Base-by-base conservation (phyloP, 1,140 invertebrate species). In the Plectrocnemia conspersa region DNA sequence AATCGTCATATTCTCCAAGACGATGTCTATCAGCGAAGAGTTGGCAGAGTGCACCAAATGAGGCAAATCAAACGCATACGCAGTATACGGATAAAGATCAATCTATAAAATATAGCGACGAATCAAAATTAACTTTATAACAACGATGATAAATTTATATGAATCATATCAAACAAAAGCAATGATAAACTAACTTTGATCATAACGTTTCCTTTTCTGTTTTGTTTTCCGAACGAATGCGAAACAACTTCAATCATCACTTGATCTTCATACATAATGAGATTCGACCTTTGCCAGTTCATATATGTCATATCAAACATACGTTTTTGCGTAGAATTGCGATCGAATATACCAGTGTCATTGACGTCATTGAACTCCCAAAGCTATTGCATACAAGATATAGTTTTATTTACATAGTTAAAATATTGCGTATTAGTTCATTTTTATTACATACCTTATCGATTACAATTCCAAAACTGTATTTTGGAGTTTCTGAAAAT, bases 11-110 rank as follows among this genome's bases (percentile, higher is more conserved):
- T 80, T 71, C 38, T 81, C 74, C 1, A 86, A 67, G 1, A 72
- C 68, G 11, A 86, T 68, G 64, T 86, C 82, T 10, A 85, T 63
- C 47, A 81, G 77, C 0, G 80, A 78, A 0, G 78, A 77, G 66
- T 85, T 84, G 11, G 78, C 75, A 0, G 79, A 79, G 66, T 84
- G 82, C 33, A 81, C 71, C 47, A 86, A 69, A 46, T 79, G 79
- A 0, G 84, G 84, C 11, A 81, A 66, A 1, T 73, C 66, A 10
- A 66, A 59, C 7, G 75, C 72, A 54, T 78, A 78, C 53, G 77
- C 76, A 6, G 67, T 64, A 36, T 65, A 74, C n/a, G 78, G 76
- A 38, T 10, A 52, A 35, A 5, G 1, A 21, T n/a, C 23, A 22
- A 19, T 57, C 22, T 9, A 29, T 18, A 15, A 35, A 15, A 27